Percentiles rank a stretch among this genome's conserved stretches.
Evolutionary conservation across 1,140 invertebrate genomes (phyloP).

Genomic region (Gryon sp.): DNA sequence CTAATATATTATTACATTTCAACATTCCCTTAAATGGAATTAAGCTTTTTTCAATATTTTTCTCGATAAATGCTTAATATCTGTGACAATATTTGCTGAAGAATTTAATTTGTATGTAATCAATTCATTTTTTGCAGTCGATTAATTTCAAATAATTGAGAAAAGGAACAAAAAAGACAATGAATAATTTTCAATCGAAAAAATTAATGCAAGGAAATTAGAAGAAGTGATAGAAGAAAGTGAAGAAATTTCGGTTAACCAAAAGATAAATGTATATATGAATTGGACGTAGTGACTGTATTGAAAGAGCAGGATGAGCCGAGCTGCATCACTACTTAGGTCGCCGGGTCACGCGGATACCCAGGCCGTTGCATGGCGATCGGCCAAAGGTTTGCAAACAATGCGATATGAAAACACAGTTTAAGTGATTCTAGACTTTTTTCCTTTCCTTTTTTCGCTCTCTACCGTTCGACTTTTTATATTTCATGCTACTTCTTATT

Average conservation of each 20-base stretch:
- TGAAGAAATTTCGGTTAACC: background rate
- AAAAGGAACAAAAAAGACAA: no score
- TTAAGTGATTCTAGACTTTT: conserved; percentile 35
- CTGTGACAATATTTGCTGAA: no score
- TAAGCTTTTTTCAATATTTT: no score
- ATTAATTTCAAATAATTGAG: no score
- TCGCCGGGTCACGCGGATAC: conserved; percentile 72
- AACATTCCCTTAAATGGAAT: no score
- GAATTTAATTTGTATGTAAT: no score
- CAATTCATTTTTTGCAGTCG: no score
- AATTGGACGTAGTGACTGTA: conserved; percentile 16
- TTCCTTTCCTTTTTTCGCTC: conserved; percentile 17
- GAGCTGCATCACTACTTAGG: conserved; percentile 63
- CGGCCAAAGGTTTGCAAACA: conserved; percentile 65
- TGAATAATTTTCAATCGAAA: no score
- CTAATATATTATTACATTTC: no score
- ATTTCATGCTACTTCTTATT: conserved; percentile 18
- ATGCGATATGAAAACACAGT: conserved; percentile 45
- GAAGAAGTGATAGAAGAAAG: no score
- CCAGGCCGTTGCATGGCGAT: conserved; percentile 70
- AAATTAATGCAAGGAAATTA: no score
- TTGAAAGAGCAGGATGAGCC: conserved; percentile 67
- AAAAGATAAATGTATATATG: conserved; percentile 2
- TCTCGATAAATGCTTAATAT: no score
- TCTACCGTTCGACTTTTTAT: conserved; percentile 1